phyloP scores from a whole-genome alignment of 2,888 invertebrate genomes.

The Scaptomyza flava region DNA sequence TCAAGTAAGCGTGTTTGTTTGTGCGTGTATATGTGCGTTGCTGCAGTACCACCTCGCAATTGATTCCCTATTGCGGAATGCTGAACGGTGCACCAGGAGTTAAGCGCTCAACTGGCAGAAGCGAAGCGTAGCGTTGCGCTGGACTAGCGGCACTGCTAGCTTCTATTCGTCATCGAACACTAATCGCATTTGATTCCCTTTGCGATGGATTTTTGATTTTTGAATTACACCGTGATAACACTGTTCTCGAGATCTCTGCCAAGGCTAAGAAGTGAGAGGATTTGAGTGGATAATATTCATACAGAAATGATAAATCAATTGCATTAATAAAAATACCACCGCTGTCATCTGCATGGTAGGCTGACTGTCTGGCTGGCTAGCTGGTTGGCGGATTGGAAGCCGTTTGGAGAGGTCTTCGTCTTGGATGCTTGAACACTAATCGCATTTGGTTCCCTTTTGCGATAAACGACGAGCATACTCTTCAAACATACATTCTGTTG shows the following conservation, averaged over 20 bases:
- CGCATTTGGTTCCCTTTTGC: conserved; percentile 76
- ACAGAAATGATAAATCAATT: conserved; percentile 47
- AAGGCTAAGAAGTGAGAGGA: conserved; percentile 42
- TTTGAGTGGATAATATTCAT: conserved; percentile 34
- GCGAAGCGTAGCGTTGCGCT: conserved; percentile 56
- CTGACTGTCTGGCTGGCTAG: background rate
- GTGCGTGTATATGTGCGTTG: conserved; percentile 51
- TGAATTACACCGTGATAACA: background rate
- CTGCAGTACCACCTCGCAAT: conserved; percentile 77
- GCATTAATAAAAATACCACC: conserved; percentile 28
- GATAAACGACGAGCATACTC: conserved; percentile 58
- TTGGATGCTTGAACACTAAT: conserved; percentile 72
- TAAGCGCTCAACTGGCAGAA: conserved; percentile 68
- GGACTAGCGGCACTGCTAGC: conserved; percentile 45
- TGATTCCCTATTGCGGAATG: conserved; percentile 76
- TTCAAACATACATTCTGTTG: conserved; percentile 20
- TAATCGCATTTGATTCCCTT: conserved; percentile 78
- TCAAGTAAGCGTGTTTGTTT: conserved; percentile 1
- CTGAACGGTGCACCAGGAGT: conserved; percentile 73
- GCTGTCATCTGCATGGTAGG: conserved; percentile 33
- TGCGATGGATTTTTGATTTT: conserved; percentile 65
- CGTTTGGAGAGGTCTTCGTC: conserved; percentile 17
- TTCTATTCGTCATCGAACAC: conserved; percentile 65
- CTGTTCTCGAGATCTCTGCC: conserved; percentile 26
- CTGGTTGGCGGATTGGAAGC: background rate